Conservation (phyloP, 1,140 invertebrate species). For the Galendromus occidentalis region DNA sequence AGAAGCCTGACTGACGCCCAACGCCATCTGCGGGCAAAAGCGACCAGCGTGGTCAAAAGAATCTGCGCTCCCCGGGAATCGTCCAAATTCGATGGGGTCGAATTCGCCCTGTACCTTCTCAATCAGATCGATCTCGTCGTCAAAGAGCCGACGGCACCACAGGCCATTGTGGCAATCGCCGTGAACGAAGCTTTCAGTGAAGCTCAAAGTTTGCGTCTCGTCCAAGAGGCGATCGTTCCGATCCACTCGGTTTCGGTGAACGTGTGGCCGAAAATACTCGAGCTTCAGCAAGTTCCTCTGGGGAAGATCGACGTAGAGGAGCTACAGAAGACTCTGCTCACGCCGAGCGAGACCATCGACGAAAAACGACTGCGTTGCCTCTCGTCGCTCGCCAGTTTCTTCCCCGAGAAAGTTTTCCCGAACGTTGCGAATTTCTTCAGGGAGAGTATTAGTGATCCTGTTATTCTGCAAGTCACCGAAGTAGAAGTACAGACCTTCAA, state of each 20-base stretch:
- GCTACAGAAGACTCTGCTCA: background rate
- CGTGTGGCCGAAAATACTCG: background rate
- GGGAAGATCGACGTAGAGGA: background rate
- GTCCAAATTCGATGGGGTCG: background rate
- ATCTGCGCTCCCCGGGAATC: background rate
- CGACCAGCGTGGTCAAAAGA: background rate
- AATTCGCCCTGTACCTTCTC: background rate
- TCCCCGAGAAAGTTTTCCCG: background rate
- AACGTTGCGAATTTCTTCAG: background rate
- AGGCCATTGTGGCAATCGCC: background rate
- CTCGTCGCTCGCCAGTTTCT: background rate
- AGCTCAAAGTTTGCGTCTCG: background rate
- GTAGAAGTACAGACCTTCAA: conserved; percentile 74
- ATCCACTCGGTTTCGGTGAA: background rate
- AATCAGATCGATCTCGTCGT: background rate
- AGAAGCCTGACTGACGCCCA: background rate
- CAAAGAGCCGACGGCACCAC: background rate
- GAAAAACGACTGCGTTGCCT: background rate
- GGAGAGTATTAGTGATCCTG: conserved; percentile 31
- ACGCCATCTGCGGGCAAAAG: background rate
- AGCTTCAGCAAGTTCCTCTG: background rate
- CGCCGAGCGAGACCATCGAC: background rate
- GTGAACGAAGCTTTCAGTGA: background rate
- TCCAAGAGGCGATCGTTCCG: background rate
- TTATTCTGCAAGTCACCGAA: conserved; percentile 48